phyloP scores from a whole-genome alignment of 2,888 invertebrate species.

The Pammene fasciana region DNA sequence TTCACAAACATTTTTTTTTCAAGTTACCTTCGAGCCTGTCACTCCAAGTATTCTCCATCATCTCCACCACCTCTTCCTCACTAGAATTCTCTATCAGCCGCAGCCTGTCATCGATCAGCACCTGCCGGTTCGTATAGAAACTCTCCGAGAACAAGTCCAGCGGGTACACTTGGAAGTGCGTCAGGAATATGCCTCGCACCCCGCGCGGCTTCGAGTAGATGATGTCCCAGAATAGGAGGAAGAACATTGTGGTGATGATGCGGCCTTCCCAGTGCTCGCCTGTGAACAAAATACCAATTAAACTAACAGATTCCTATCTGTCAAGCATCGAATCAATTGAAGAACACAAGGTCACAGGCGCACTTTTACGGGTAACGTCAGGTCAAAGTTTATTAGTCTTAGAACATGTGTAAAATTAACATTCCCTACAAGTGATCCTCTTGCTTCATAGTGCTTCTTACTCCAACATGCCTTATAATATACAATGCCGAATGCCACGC shows the following conservation, averaged over 20 bases:
- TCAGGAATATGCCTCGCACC: conserved; percentile 85
- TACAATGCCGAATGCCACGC: too few species aligned
- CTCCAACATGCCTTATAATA: too few species aligned
- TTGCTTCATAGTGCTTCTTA: too few species aligned
- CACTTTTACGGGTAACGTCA: too few species aligned
- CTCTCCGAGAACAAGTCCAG: conserved; percentile 86
- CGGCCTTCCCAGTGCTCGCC: conserved; percentile 90
- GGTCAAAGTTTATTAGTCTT: too few species aligned
- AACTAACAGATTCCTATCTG: background rate
- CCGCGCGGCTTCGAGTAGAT: conserved; percentile 82
- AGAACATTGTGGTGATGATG: conserved; percentile 85
- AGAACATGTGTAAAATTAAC: too few species aligned
- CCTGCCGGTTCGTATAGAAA: conserved; percentile 87
- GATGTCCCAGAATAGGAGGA: conserved; percentile 90
- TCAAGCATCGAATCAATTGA: too few species aligned
- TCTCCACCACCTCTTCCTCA: conserved; percentile 66
- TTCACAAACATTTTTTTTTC: too few species aligned
- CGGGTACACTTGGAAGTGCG: conserved; percentile 86
- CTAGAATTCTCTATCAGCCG: conserved; percentile 58
- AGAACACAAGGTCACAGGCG: too few species aligned
- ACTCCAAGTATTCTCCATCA: conserved; percentile 78
- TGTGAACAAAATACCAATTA: conserved; percentile 54
- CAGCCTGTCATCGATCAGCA: conserved; percentile 82
- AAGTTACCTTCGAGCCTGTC: conserved; percentile 69
- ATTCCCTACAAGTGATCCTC: too few species aligned